phyloP scores from a whole-genome alignment of 2,113 vertebrate genomes.

The Plecturocebus donacophilus region DNA sequence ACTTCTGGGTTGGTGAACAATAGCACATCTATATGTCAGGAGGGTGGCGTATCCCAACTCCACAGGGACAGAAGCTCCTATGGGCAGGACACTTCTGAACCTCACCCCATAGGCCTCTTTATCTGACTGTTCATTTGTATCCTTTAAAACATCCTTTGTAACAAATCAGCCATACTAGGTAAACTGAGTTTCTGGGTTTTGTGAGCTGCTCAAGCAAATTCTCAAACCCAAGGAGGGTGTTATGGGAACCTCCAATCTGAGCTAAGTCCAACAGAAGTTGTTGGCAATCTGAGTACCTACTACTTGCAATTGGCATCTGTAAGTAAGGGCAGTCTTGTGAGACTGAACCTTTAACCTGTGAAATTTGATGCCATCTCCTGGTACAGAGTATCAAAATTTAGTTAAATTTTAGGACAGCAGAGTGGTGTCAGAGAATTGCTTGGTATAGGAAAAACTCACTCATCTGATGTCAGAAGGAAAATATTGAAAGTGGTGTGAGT shows the following conservation, averaged over 20 bases:
- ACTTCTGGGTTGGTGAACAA: neutral
- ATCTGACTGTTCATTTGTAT: neutral
- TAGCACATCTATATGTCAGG: neutral
- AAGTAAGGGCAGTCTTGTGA: neutral
- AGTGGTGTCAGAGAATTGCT: neutral
- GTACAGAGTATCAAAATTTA: neutral
- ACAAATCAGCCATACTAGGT: neutral
- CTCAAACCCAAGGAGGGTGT: neutral
- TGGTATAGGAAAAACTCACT: neutral
- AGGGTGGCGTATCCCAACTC: neutral
- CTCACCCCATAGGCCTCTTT: neutral
- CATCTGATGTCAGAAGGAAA: neutral
- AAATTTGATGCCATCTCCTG: neutral
- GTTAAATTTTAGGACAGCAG: neutral
- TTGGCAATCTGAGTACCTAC: neutral
- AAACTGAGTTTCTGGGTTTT: neutral
- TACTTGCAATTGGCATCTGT: neutral
- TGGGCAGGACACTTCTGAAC: neutral
- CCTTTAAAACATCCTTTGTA: neutral
- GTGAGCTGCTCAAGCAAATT: neutral
- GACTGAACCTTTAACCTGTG: neutral
- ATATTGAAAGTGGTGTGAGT: neutral
- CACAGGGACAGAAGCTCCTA: neutral
- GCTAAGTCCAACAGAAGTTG: neutral
- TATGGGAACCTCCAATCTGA: neutral